phyloP scores from a whole-genome alignment of 2,113 vertebrate species.

The Raja brachyura region DNA sequence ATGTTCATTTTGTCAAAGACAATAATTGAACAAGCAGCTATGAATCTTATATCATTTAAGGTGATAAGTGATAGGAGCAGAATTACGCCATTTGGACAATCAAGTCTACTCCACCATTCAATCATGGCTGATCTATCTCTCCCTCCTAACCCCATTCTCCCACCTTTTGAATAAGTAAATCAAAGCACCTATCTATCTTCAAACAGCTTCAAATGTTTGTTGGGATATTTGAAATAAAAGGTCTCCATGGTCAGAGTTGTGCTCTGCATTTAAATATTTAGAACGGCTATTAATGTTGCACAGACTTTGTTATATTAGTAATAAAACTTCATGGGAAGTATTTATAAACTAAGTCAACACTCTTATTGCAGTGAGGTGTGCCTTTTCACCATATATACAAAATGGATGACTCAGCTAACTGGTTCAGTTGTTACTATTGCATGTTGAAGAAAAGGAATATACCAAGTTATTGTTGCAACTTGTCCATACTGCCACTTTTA shows the following conservation, averaged over 20 bases:
- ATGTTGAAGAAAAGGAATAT: not conserved
- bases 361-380: conserved; percentile 15
- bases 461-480: not conserved
- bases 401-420: not conserved
- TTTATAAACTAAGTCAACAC: not conserved
- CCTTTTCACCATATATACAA: conserved; percentile 1
- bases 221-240: not conserved
- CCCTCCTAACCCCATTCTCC: no score
- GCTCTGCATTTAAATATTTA: conserved; percentile 4
- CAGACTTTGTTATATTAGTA: not conserved
- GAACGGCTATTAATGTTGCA: not conserved
- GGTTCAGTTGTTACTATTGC: conserved; percentile 20
- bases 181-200: not conserved
- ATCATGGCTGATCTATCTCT: no score
- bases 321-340: conserved; percentile 16
- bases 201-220: not conserved
- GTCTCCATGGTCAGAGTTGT: not conserved
- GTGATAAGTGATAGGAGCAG: no score
- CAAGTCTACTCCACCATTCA: no score
- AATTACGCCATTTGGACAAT: no score
- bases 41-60: not conserved
- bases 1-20: not conserved
- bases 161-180: not conserved
- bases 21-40: not conserved
- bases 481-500: not conserved